These are phyloP conservation scores for Bombus impatiens DNA, from an alignment of 1,140 invertebrate genomes.

Conservation along the genomic window DNA sequence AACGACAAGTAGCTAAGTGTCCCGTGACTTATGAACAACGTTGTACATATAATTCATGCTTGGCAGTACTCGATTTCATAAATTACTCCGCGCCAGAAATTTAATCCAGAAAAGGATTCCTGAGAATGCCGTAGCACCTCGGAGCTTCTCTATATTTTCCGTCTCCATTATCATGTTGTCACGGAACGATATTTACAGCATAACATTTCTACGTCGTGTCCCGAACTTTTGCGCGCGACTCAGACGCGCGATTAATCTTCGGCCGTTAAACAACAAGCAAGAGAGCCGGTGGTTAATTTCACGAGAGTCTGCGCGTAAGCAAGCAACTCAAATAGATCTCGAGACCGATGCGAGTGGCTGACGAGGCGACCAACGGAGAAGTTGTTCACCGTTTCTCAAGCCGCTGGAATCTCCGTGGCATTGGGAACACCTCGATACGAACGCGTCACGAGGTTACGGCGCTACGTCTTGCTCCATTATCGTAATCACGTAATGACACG, in stretches of 20 bases:
- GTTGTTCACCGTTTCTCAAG: constrained; percentile 22
- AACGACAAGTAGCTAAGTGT: no score
- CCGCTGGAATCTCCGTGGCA: neutral
- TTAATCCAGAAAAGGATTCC: neutral
- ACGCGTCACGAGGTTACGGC: constrained; percentile 11
- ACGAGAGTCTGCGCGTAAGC: neutral
- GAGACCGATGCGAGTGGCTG: neutral
- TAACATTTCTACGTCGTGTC: neutral
- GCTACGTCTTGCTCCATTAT: constrained; percentile 54
- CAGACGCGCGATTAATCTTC: constrained; percentile 3
- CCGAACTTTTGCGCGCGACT: neutral
- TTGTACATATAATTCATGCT: neutral
- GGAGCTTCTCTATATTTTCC: neutral
- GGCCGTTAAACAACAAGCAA: neutral
- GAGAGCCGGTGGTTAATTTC: constrained; percentile 20
- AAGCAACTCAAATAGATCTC: neutral
- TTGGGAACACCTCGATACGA: neutral
- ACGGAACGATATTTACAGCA: neutral
- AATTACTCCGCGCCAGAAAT: neutral
- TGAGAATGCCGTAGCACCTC: neutral
- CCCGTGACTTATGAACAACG: no score
- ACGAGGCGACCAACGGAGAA: neutral
- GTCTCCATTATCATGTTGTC: constrained; percentile 9
- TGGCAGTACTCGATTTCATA: neutral
- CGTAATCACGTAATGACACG: constrained; percentile 64